Evolutionary conservation across 2,797 vertebrate species (phyloP).

Genomic region (Galaxias olidus): DNA sequence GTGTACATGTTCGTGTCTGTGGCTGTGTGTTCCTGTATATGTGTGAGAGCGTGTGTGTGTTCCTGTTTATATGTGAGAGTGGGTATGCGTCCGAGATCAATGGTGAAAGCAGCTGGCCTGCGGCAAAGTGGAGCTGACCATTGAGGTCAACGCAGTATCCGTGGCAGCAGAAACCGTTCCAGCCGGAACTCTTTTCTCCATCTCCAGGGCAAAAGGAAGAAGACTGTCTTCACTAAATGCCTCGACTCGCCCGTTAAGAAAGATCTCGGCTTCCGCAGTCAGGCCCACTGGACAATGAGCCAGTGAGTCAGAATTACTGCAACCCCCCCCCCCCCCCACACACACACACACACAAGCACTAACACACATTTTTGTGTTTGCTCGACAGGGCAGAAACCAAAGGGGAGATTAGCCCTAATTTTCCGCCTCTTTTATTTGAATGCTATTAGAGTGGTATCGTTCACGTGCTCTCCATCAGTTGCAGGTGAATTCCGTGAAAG

Average conservation of each 20-base stretch:
- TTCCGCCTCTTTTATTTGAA: constrained; percentile 59
- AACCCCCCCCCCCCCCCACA: background rate
- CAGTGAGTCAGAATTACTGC: constrained; percentile 6
- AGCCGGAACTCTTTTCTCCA: constrained; percentile 56
- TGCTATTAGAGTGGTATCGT: constrained; percentile 54
- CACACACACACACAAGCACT: background rate
- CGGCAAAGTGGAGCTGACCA: constrained; percentile 54
- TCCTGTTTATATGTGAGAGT: constrained; percentile 3
- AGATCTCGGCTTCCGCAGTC: constrained; percentile 3
- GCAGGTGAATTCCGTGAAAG: constrained; percentile 42
- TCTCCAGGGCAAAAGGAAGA: constrained; percentile 41
- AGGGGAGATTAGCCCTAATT: constrained; percentile 54
- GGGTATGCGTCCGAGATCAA: constrained; percentile 34
- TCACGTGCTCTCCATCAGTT: constrained; percentile 51
- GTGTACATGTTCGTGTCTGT: constrained; percentile 17
- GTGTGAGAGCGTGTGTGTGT: constrained; percentile 10
- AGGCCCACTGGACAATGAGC: background rate
- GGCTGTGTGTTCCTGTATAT: constrained; percentile 17
- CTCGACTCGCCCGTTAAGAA: constrained; percentile 19
- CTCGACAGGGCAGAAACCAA: constrained; percentile 42
- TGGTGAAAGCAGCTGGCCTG: constrained; percentile 59
- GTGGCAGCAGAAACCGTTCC: constrained; percentile 68
- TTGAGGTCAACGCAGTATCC: constrained; percentile 66
- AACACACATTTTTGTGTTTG: constrained; percentile 30
- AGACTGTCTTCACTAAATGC: constrained; percentile 34